A percentile compares a stretch with the other conserved stretches of the same genome.
Conservation (phyloP, 1,140 invertebrate species). For the Conus ventricosus region DNA sequence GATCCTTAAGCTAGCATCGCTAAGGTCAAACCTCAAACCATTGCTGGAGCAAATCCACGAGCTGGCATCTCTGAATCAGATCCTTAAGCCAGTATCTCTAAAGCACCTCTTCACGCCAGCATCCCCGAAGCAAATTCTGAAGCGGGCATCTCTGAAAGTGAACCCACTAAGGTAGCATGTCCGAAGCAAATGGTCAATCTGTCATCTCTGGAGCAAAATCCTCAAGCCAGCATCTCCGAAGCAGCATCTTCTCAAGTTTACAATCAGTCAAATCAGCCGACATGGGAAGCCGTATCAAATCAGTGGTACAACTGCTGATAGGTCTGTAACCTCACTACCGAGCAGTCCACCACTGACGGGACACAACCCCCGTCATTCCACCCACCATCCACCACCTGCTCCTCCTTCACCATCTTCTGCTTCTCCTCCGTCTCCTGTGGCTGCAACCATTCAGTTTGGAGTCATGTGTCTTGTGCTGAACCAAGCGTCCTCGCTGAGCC, state of each 20-base stretch:
- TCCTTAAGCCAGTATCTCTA: no score
- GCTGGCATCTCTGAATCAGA: no score
- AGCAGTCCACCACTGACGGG: constrained; percentile 38
- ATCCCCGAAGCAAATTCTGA: no score
- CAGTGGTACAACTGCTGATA: constrained; percentile 42
- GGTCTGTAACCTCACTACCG: neutral
- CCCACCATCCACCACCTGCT: neutral
- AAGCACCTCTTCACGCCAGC: no score
- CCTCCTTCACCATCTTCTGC: neutral
- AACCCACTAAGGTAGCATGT: no score
- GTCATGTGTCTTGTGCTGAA: neutral
- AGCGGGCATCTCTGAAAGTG: no score
- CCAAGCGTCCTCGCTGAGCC: neutral
- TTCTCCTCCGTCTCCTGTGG: neutral
- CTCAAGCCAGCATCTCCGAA: no score
- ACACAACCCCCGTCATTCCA: constrained; percentile 6
- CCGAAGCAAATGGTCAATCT: no score
- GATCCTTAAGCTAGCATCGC: no score
- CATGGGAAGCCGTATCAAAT: constrained; percentile 30
- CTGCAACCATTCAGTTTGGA: neutral
- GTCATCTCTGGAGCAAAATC: no score
- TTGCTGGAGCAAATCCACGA: no score
- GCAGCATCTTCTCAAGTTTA: neutral
- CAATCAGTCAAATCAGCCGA: neutral
- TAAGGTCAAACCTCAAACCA: no score